Evolutionary conservation across 2,888 invertebrate genomes (phyloP), one percentile per base, ranked within the genome.

Genomic region (Acronicta alni): DNA sequence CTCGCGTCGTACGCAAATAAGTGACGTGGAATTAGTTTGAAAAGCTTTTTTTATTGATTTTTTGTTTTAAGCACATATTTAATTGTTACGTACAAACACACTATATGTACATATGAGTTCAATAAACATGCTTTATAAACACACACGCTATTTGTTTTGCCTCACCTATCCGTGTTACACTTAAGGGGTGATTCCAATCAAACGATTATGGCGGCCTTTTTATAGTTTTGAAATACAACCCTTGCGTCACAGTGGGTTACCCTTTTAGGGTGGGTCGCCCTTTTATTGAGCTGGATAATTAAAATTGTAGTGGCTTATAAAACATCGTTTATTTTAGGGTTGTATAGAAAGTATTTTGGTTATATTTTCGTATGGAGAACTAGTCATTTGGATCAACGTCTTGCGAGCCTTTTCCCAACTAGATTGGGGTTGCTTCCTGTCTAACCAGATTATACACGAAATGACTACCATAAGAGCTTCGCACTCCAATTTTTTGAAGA

Each of bases 51-150:
- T 35, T 7, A 26, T 70, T 58, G 60, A 53, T 71, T 75, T 77
- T 75, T 64, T 58, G 15, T 65, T 72, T 71, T 51, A 70, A 74
- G 85, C 83, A 82, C 75, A 69, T 72, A 67, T 58, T 73, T 18
- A n/a, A 78, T 71, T 82, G 79, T 82, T 80, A 84, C 83, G 78
- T 83, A 77, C 80, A 84, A 81, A 75, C 79, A 80, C 80, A 80
- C 79, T 44, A 0, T 37, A 76, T 88, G 83, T 85, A 85, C 82
- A 85, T 81, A 81, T 68, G 69, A 71, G 59, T 81, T 84, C 66
- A 88, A 90, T 91, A 91, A 91, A 92, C 76, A 83, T 75, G 87
- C 88, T 88, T 87, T 62, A 79, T 75, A 80, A 82, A 85, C 79
- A 86, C 80, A 82, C 86, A 85, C 85, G 82, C 82, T 85, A 82